Percentiles rank a stretch among this genome's conserved stretches.
Evolutionary conservation across 2,888 invertebrate genomes (phyloP).

Genomic region (Morpho deidamia): DNA sequence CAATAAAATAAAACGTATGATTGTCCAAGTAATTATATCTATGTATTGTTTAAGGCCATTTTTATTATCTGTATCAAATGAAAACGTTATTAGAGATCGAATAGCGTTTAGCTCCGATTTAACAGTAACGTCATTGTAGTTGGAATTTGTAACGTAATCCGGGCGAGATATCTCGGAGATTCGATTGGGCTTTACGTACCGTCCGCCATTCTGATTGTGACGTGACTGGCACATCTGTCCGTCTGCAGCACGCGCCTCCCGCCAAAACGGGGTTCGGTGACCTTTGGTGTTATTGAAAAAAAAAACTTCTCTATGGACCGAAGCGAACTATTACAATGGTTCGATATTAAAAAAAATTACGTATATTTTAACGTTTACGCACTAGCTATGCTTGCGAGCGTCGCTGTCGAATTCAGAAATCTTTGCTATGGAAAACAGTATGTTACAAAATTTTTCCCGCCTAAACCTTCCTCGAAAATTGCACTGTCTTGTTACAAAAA

Average conservation of each 20-base stretch:
- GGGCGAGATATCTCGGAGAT: constrained; percentile 64
- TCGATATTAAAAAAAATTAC: too few relatives aligned
- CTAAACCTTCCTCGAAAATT: too few relatives aligned
- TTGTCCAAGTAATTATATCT: not conserved
- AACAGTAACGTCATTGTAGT: constrained; percentile 69
- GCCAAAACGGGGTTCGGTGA: constrained; percentile 52
- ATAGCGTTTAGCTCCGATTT: constrained; percentile 37
- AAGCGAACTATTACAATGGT: too few relatives aligned
- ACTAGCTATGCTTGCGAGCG: too few relatives aligned
- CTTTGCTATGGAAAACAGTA: too few relatives aligned
- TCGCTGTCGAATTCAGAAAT: too few relatives aligned
- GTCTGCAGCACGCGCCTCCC: constrained; percentile 57
- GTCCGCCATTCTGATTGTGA: constrained; percentile 66
- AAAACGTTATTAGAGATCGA: constrained; percentile 52
- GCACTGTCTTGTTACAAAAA: too few relatives aligned
- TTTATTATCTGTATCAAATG: constrained; percentile 33
- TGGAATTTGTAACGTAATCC: constrained; percentile 71
- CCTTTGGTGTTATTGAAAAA: constrained; percentile 39
- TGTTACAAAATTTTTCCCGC: too few relatives aligned
- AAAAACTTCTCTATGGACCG: not conserved
- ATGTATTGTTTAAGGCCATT: constrained; percentile 6
- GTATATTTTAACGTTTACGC: too few relatives aligned
- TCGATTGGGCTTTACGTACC: constrained; percentile 62
- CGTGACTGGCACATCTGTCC: constrained; percentile 67
- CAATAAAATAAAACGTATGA: too few relatives aligned